These are phyloP conservation scores for Hybognathus amarus DNA, from an alignment of 2,797 vertebrate genomes.

Conservation along the genomic window DNA sequence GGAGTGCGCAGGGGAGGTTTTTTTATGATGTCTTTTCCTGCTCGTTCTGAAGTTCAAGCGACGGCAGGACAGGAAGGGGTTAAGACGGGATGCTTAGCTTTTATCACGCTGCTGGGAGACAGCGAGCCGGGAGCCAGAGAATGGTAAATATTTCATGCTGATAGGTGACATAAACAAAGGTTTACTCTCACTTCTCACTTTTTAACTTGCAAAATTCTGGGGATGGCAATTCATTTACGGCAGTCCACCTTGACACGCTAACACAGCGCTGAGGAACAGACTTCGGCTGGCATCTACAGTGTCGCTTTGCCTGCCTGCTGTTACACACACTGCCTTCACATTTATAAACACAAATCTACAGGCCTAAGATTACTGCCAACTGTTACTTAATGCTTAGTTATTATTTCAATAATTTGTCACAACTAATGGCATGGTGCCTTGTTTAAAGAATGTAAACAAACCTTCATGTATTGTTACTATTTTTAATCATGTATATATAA, in stretches of 20 bases:
- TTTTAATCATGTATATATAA: not conserved
- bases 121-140: slow-evolving; percentile 70
- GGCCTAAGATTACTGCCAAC: not conserved
- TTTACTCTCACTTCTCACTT: slow-evolving; percentile 78
- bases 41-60: slow-evolving; percentile 62
- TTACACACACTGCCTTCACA: not conserved
- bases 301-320: slow-evolving; percentile 17
- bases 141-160: slow-evolving; percentile 82
- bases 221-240: slow-evolving; percentile 76
- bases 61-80: slow-evolving; percentile 71
- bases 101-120: slow-evolving; percentile 79
- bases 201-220: slow-evolving; percentile 78
- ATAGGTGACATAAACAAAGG: slow-evolving; percentile 83
- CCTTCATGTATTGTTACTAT: not conserved
- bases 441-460: not conserved
- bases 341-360: slow-evolving; percentile 11
- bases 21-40: slow-evolving; percentile 43
- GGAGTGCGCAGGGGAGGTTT: slow-evolving; percentile 59
- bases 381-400: slow-evolving; percentile 4
- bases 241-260: slow-evolving; percentile 67
- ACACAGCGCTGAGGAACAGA: slow-evolving; percentile 69
- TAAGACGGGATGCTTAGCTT: slow-evolving; percentile 76
- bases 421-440: not conserved
- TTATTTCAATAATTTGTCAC: not conserved
- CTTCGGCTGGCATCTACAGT: slow-evolving; percentile 53